Evolutionary conservation across 2,797 vertebrate genomes (phyloP), one percentile per base, ranked within the genome.

Genomic region (Pterois miles): DNA sequence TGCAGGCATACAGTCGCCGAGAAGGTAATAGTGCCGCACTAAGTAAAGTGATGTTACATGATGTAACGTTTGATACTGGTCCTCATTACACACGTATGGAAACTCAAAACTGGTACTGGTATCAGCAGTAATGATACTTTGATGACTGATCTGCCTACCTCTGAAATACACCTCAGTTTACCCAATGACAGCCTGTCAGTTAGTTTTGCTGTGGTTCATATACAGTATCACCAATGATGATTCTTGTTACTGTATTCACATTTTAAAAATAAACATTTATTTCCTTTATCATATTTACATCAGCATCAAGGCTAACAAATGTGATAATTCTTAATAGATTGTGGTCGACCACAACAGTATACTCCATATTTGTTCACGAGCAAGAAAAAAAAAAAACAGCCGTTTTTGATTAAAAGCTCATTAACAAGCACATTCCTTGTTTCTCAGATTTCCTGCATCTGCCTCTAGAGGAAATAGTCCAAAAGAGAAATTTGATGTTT

Each of bases 251-350:
- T 23, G 16, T 16, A 73, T 29, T 25, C 12, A 25, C 6, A 60
- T 54, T 43, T 23, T 14, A 65, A 25, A 71, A 76, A 72, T 46
- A 83, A 1, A 56, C 25, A 63, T 64, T 65, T 58, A 38, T 76
- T 81, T 72, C 1, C 29, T 40, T 29, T 12, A 22, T 50, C 6
- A 65, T 50, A 53, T 69, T 64, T 27, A 46, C 16, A 76, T 31
- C 16, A 25, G 46, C 25, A 57, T 38, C 2, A 14, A 6, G 46
- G 9, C 5, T 7, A 20, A 48, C 38, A 75, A 33, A 77, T 53
- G 5, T 25, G 14, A 12, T 36, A 9, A 50, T 40, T 40, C 29
- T 27, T 8, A n/a, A n/a, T 5, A 11, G 20, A 62, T 76, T 65
- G 38, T 22, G 12, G 5, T 63, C 18, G 8, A 20, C 40, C 4